Evolutionary conservation across 1,140 invertebrate species (phyloP).

Genomic region (Cylas formicarius): DNA sequence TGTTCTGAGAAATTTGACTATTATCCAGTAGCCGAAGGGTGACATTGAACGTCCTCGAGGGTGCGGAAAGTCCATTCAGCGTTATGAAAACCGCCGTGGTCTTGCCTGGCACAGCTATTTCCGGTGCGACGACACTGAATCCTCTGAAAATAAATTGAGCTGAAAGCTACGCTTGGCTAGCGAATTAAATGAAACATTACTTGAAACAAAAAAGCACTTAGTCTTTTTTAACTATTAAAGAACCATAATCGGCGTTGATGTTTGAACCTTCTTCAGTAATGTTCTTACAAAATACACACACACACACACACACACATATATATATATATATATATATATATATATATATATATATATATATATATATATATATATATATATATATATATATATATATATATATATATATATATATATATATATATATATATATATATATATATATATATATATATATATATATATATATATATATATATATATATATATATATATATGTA

Average conservation of each 20-base stretch:
- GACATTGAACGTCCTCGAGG: conserved; percentile 48
- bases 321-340: too few relatives aligned
- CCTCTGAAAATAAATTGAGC: conserved; percentile 41
- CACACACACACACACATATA: too few relatives aligned
- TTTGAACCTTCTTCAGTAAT: not conserved
- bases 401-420: too few relatives aligned
- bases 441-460: too few relatives aligned
- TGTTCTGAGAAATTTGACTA: conserved; percentile 6
- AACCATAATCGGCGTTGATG: not conserved
- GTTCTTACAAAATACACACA: too few relatives aligned
- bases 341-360: too few relatives aligned
- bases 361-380: too few relatives aligned
- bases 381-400: too few relatives aligned
- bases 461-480: too few relatives aligned
- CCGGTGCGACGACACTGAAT: conserved; percentile 54
- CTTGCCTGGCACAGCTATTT: conserved; percentile 53
- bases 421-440: too few relatives aligned
- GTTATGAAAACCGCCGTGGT: conserved; percentile 54
- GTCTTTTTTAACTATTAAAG: not conserved
- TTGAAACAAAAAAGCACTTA: conserved; percentile 1
- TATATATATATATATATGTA: too few relatives aligned
- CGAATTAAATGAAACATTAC: not conserved
- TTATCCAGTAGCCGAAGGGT: conserved; percentile 45
- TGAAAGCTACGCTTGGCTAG: not conserved
- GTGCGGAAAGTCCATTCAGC: conserved; percentile 45